Percentiles rank a stretch among this genome's conserved stretches.
Evolutionary conservation across 2,888 invertebrate genomes (phyloP).

Genomic region (Drosophila anceps): DNA sequence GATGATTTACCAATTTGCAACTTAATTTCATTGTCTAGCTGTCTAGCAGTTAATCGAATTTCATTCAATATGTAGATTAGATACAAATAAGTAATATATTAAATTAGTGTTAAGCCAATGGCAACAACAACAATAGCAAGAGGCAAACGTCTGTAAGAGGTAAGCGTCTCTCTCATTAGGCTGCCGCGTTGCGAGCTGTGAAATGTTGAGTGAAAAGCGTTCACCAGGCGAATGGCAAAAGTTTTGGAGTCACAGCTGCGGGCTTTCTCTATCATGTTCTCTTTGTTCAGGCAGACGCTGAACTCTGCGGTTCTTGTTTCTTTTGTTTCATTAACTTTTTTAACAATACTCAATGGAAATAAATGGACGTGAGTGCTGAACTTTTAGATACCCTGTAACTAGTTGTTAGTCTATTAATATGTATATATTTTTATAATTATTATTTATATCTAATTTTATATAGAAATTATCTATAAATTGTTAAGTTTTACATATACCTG

Average conservation of each 20-base stretch:
- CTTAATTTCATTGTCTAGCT: constrained; percentile 1
- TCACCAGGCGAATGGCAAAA: constrained; percentile 2
- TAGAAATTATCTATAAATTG: not conserved
- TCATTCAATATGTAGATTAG: not conserved
- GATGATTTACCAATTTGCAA: constrained; percentile 3
- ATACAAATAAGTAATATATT: not conserved
- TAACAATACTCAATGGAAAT: not conserved
- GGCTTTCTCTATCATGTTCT: not conserved
- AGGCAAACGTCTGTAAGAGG: not conserved
- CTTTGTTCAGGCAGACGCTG: not conserved
- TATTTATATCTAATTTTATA: not conserved
- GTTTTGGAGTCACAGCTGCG: constrained; percentile 20
- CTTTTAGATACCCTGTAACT: not conserved
- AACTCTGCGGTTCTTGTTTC: not conserved
- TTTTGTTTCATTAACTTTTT: not conserved
- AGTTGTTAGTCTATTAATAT: not conserved
- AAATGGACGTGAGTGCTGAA: not conserved
- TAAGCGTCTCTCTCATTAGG: not conserved
- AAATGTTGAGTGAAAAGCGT: constrained; percentile 1
- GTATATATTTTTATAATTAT: too few species aligned
- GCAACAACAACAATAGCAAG: not conserved
- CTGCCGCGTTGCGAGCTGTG: constrained; percentile 2
- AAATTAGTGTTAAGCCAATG: too few species aligned
- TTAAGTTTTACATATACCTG: too few species aligned
- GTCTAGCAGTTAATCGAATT: constrained; percentile 5